Base-by-base conservation (phyloP, 2,888 invertebrate genomes). In the Nemoura dubitans region DNA sequence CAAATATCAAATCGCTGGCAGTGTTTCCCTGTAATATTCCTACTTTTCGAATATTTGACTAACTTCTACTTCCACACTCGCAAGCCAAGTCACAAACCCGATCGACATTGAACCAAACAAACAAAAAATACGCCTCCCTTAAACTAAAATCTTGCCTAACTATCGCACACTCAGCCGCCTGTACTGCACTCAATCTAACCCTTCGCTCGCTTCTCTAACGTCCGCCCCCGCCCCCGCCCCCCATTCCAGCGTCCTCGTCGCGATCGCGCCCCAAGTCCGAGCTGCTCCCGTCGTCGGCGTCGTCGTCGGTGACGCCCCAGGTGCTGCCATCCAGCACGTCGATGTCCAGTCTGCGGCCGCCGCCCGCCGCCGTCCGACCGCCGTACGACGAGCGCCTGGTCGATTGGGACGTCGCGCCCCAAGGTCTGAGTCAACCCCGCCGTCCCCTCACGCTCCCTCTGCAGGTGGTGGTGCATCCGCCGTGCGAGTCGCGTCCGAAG, bases 341-440 rank as follows among this genome's bases (percentile, higher is more conserved):
- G 85, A 83, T 87, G 85, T 85, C 87, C 85, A 83, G 85, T 21
- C 85, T 86, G 28, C 86, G 84, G 27, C 36, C 87, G 76, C 81
- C 85, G 43, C 76, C 86, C 84, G 42, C 85, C 26, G 16, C 16
- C n/a, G n/a, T 90, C 87, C 90, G 90, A 87, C 88, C 89, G 76
- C 88, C 89, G 30, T 90, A 90, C 89, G 90, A 90, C 89, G 91
- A 90, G 88, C 90, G 90, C 88, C 89, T 90, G 88, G 90, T 90
- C 89, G 90, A 91, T 89, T 91, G 91, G 91, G 89, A 89, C 86
- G 88, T 88, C 82, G 88, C 89, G 88, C 90, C 91, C 16, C 59
- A 59, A 91, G 91, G 91, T 91, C 90, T 42, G 85, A 77, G 42
- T 14, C 28, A 59, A 26, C 0, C 27, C 29, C 29, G 84, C 43